Evolutionary conservation across 2,113 vertebrate species (phyloP).

Genomic region (Anhinga rufa): DNA sequence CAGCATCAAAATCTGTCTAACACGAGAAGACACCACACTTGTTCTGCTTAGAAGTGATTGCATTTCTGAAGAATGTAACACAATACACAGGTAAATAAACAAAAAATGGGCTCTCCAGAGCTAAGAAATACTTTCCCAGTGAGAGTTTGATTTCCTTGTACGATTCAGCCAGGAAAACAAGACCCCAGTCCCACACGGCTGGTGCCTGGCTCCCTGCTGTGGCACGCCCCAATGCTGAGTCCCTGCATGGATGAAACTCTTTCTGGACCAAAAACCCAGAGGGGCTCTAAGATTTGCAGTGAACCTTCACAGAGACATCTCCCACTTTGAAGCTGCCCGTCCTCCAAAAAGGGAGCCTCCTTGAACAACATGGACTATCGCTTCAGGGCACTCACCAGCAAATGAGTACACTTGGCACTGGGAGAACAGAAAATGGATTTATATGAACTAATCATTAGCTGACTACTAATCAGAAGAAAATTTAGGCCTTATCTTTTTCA

Average conservation of each 20-base stretch:
- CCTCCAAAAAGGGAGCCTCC: background rate
- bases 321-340: background rate
- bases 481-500: background rate
- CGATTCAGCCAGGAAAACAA: background rate
- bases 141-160: background rate
- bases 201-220: background rate
- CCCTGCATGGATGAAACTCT: background rate
- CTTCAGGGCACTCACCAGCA: background rate
- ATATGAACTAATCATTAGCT: background rate
- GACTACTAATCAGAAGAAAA: background rate
- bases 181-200: background rate
- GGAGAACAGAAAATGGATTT: background rate
- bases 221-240: background rate
- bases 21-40: background rate
- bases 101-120: background rate
- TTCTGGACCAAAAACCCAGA: background rate
- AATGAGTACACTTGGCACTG: background rate
- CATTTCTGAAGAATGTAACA: background rate
- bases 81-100: background rate
- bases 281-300: background rate
- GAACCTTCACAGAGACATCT: background rate
- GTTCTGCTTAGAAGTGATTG: background rate
- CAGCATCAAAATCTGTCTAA: background rate
- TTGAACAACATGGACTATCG: background rate
- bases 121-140: background rate